Evolutionary conservation across 2,113 vertebrate species (phyloP).

Genomic region (Caranx ignobilis): DNA sequence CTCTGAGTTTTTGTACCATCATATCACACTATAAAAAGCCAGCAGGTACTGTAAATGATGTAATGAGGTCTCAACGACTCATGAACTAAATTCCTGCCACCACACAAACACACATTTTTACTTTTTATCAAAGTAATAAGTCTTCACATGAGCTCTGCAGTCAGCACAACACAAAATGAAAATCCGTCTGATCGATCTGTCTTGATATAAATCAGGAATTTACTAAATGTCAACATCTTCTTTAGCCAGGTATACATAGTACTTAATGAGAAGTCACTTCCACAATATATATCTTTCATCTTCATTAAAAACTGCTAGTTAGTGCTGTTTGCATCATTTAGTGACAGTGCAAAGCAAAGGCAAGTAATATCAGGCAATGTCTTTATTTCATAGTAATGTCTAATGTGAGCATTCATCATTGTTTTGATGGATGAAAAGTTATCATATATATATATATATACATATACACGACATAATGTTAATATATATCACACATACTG

Average conservation of each 20-base stretch:
- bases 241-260: background rate
- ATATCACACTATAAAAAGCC: conserved; percentile 42
- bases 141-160: background rate
- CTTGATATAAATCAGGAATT: conserved; percentile 34
- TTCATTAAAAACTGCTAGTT: conserved; percentile 1
- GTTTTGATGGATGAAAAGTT: conserved; percentile 8
- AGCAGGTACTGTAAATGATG: conserved; percentile 47
- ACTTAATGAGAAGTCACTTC: conserved; percentile 6
- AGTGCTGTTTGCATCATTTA: conserved; percentile 19
- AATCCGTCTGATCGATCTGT: conserved; percentile 18
- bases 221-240: background rate
- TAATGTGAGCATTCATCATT: conserved; percentile 13
- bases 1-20: conserved; percentile 14
- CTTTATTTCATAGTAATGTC: conserved; percentile 5
- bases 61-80: conserved; percentile 52
- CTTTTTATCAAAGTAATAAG: conserved; percentile 36
- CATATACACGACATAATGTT: background rate
- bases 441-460: too few relatives aligned
- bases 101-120: conserved; percentile 20
- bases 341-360: background rate
- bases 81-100: conserved; percentile 39
- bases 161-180: conserved; percentile 16
- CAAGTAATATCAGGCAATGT: conserved; percentile 3
- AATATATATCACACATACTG: conserved; percentile 13
- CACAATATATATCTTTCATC: conserved; percentile 14